Evolutionary conservation across 2,888 invertebrate species (phyloP), one percentile per base, ranked within the genome.

Genomic region (Lycocerus yunnanus): DNA sequence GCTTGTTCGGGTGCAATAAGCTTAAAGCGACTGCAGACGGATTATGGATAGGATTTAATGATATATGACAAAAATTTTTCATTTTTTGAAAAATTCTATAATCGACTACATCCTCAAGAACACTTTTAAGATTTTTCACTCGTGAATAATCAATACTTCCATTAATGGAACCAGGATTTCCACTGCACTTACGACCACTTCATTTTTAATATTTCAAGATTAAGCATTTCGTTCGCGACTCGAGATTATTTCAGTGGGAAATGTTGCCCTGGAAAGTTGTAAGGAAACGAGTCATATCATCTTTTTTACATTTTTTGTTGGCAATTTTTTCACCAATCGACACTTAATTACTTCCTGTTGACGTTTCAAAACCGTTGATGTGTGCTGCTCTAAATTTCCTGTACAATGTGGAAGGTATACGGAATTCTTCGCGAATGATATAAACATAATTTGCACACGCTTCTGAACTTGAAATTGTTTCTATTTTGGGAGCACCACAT

Each of bases 401-500:
- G 43, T n/a, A 43, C n/a, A 43, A 43, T 43, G 43, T 43, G 43
- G 43, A 43, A 43, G 43, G 43, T 43, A 43, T 43, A 43, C n/a
- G 16, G 16, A 69, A 69, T 69, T 24, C 27, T 20, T 15, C 18
- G 65, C 16, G 15, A 70, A 63, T 63, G 63, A 58, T 63, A 18
- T 24, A 65, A 70, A 66, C 71, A 71, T 16, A 27, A 27, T 72
- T 72, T 72, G 67, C 72, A 68, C 67, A 72, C 72, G 67, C 66
- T 60, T 72, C 24, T 72, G 68, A 72, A 72, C 68, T 72, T 72
- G 68, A 72, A 66, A 66, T 63, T 61, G 27, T 15, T 20, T 72
- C 67, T 72, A 72, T 72, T 72, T 68, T 18, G 15, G 27, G 67
- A 72, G 11, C 59, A 63, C 72, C 72, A 59, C 72, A 72, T 72